Conservation (phyloP, 2,888 invertebrate genomes). For the Pristionchus entomophagus region DNA sequence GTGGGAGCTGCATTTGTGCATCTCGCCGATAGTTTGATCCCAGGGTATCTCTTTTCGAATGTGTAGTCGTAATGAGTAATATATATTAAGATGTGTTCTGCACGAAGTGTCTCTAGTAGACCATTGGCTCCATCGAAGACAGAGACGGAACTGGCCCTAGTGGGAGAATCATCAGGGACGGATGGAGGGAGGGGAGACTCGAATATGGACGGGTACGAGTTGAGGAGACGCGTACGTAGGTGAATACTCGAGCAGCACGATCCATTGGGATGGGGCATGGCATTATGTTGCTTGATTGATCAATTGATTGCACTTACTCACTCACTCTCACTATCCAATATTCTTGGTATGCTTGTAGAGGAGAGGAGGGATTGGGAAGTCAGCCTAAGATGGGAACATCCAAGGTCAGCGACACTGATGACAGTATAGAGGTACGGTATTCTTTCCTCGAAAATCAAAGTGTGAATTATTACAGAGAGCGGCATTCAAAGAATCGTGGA, state of each 20-base stretch:
- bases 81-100: constrained; percentile 58
- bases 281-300: background rate
- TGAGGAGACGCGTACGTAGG: constrained; percentile 44
- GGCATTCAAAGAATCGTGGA: constrained; percentile 81
- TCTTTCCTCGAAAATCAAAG: background rate
- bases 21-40: constrained; percentile 84
- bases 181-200: constrained; percentile 3
- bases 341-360: background rate
- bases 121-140: constrained; percentile 56
- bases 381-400: constrained; percentile 16
- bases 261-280: background rate
- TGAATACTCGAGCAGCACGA: constrained; percentile 26
- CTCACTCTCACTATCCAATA: background rate
- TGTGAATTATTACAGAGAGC: background rate
- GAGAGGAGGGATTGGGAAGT: background rate
- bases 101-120: constrained; percentile 57
- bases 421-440: background rate
- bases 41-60: constrained; percentile 52
- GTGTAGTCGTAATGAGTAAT: background rate
- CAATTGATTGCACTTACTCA: background rate
- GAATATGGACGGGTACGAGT: constrained; percentile 35
- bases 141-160: constrained; percentile 63
- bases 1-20: constrained; percentile 95
- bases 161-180: constrained; percentile 44
- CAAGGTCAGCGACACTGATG: background rate